phyloP scores from a whole-genome alignment of 2,797 vertebrate species.

The Sebastes hopkinsi region DNA sequence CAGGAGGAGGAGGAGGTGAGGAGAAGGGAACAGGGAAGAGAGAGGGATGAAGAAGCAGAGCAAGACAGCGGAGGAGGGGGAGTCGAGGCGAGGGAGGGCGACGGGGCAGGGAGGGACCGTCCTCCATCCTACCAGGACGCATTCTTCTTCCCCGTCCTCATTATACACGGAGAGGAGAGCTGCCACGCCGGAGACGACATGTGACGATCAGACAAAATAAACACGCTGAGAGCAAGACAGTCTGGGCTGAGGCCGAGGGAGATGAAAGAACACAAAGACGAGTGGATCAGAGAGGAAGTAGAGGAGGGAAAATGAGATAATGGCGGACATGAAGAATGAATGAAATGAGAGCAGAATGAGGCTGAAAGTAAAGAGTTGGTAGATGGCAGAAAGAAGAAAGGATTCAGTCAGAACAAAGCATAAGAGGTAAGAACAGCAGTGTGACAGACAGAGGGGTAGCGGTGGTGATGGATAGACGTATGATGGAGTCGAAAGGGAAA shows the following conservation, averaged over 20 bases:
- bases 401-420: slow-evolving; percentile 10
- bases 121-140: slow-evolving; percentile 86
- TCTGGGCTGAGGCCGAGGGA: slow-evolving; percentile 30
- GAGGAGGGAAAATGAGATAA: not conserved
- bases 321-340: not conserved
- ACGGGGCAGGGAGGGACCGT: slow-evolving; percentile 66
- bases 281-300: not conserved
- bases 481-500: not conserved
- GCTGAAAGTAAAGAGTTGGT: not conserved
- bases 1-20: slow-evolving; percentile 38
- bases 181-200: slow-evolving; percentile 84
- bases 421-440: not conserved
- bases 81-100: slow-evolving; percentile 67
- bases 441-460: not conserved
- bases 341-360: not conserved
- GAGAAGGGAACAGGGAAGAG: slow-evolving; percentile 61
- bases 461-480: not conserved
- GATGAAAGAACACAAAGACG: slow-evolving; percentile 2
- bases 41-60: slow-evolving; percentile 67
- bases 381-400: not conserved
- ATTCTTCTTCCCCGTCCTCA: slow-evolving; percentile 86
- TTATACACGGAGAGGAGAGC: slow-evolving; percentile 86
- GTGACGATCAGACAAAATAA: slow-evolving; percentile 53
- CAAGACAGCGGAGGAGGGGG: slow-evolving; percentile 64
- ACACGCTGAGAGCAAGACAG: not conserved